phyloP scores from a whole-genome alignment of 2,797 vertebrate species.

The Valencia hispanica region DNA sequence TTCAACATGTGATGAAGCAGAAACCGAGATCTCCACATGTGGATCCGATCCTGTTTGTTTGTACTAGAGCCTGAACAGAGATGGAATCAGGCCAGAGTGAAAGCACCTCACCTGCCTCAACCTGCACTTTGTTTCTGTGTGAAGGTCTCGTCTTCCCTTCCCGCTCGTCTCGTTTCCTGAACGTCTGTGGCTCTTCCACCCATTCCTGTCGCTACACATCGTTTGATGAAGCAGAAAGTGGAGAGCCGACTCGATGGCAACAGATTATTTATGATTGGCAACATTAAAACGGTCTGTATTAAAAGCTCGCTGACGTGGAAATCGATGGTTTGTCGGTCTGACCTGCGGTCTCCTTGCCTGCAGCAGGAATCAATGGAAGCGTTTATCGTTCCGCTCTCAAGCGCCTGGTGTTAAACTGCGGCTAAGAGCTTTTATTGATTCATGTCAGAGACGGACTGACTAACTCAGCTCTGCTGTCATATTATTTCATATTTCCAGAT shows the following conservation, averaged over 20 bases:
- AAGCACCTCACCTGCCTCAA: not conserved
- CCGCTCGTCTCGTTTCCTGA: not conserved
- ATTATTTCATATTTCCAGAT: not conserved
- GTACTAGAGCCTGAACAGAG: not conserved
- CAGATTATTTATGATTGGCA: not conserved
- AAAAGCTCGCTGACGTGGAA: not conserved
- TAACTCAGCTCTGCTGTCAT: not conserved
- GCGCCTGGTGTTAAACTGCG: constrained; percentile 1
- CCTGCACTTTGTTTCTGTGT: constrained; percentile 7
- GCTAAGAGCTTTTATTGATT: constrained; percentile 44
- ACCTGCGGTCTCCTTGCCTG: constrained; percentile 31
- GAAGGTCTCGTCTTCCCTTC: not conserved
- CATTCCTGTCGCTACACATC: not conserved
- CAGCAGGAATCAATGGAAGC: constrained; percentile 22
- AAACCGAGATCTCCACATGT: not conserved
- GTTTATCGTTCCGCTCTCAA: not conserved
- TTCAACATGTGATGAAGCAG: not conserved
- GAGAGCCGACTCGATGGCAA: not conserved
- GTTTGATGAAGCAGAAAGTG: not conserved
- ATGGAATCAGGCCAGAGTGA: constrained; percentile 3
- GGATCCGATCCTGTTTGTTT: not conserved
- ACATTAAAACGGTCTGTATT: not conserved
- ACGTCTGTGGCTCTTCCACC: not conserved
- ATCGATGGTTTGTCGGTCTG: constrained; percentile 11
- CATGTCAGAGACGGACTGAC: not conserved